Base-by-base conservation (phyloP, 2,797 vertebrate species). In the Tenualosa ilisha region DNA sequence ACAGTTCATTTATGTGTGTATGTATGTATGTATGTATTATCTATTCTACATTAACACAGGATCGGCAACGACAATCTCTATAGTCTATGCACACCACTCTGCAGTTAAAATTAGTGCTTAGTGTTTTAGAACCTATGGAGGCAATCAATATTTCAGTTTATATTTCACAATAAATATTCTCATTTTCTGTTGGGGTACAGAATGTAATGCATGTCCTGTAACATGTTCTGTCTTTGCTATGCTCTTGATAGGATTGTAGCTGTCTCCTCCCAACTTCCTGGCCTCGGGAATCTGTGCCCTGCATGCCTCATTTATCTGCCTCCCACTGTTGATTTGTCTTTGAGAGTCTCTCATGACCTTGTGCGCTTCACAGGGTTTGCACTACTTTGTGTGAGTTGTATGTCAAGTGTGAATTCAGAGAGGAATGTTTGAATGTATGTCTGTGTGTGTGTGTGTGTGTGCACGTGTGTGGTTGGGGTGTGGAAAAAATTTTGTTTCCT, bases 271-370 rank as follows among this genome's bases (percentile, higher is more conserved):
- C 2, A 31, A 40, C 68, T 40, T 1, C 11, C 31, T 79, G 40
- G 72, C 72, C 37, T 79, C 22, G 37, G 17, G 37, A 75, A 7
- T 46, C 13, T 79, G 15, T 79, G 72, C 72, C 72, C 65, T 40
- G 65, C 65, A 72, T 79, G 72, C 72, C 37, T 79, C 40, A 43
- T 43, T 43, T 75, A 75, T 75, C 68, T 43, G 68, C 68, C 68
- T 40, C 68, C 68, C 40, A 7, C 72, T 46, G 72, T 46, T 79
- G 37, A 46, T 46, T 43, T 79, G 72, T 43, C 72, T 79, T 46
- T 79, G 72, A 63, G n/a, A 63, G 22, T 1, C 59, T 9, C 59
- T n/a, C 0, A 8, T 22, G 20, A 79, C 40, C 72, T 46, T 79
- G 72, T 46, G 40, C 40, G 31, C 65, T 37, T 37, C 65, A 72